Evolutionary conservation across 2,888 invertebrate genomes (phyloP), one percentile per base, ranked within the genome.

Genomic region (Philhelius pedissequus): DNA sequence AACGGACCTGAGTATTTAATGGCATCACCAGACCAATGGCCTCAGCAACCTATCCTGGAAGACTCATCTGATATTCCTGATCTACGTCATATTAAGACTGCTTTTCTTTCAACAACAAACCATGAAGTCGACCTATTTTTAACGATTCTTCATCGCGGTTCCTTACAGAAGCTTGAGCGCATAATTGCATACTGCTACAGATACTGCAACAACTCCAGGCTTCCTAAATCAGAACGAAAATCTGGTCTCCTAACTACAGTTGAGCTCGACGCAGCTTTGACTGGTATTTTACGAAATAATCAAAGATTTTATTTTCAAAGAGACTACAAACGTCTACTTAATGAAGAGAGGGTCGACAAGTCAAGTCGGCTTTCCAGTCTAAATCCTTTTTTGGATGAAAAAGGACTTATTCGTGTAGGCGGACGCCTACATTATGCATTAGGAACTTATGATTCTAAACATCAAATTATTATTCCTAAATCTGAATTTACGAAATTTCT

Each of bases 401-500:
- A n/a, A n/a, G n/a, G n/a, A n/a, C n/a, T n/a, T n/a, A n/a, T n/a
- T n/a, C n/a, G n/a, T n/a, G n/a, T n/a, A n/a, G n/a, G n/a, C n/a
- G n/a, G n/a, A n/a, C n/a, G n/a, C n/a, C n/a, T n/a, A n/a, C n/a
- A n/a, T n/a, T n/a, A n/a, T n/a, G n/a, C 45, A 22, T 18, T 48
- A 45, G 20, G 45, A 4, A 48, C 45, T 13, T 13, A 13, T 35
- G 35, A 13, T 35, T 35, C 35, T 1, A 35, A 35, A 35, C 13
- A 35, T 13, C 35, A 35, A 35, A 35, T 35, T 3, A 35, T 35
- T 11, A 27, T 60, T 43, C 13, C 25, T 25, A 75, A 70, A 30
- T 64, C 54, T 56, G 30, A 32, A 9, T 60, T 60, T 40, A 60
- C 70, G 9, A 70, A 54, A 48, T 52, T 64, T 50, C 9, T 75